Conservation (phyloP, 1,140 invertebrate species). For the Drosophila kurseongensis region DNA sequence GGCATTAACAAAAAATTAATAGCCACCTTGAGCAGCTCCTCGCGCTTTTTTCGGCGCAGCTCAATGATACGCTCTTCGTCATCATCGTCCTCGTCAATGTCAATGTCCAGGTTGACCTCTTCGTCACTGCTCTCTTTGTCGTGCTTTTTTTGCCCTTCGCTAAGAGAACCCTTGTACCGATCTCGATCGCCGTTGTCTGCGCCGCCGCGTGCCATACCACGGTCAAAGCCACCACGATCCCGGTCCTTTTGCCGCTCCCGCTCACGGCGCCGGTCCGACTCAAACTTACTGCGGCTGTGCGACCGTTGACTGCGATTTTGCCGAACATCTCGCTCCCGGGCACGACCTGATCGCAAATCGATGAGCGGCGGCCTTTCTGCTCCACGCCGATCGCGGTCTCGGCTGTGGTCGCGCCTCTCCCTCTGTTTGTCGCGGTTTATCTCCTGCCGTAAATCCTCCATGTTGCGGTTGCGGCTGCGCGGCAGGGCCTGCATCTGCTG, state of each 20-base stretch:
- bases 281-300: conserved; percentile 80
- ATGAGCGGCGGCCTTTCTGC: conserved; percentile 23
- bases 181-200: conserved; percentile 77
- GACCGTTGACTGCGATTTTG: conserved; percentile 67
- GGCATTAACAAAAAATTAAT: background rate
- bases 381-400: conserved; percentile 44
- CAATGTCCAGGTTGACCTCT: conserved; percentile 88
- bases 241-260: conserved; percentile 66
- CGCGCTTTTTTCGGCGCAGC: conserved; percentile 93
- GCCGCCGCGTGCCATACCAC: conserved; percentile 62
- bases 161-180: conserved; percentile 89
- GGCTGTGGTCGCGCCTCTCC: conserved; percentile 67
- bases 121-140: conserved; percentile 87
- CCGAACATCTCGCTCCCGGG: conserved; percentile 68
- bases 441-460: conserved; percentile 81
- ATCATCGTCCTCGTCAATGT: conserved; percentile 95
- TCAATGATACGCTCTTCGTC: conserved; percentile 98
- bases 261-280: conserved; percentile 73
- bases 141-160: conserved; percentile 90
- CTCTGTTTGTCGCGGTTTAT: conserved; percentile 83
- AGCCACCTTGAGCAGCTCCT: conserved; percentile 93
- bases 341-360: conserved; percentile 52
- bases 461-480: conserved; percentile 67
- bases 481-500: conserved; percentile 23
- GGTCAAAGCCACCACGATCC: conserved; percentile 50